phyloP scores from a whole-genome alignment of 2,113 vertebrate species.

The Python bivittatus region DNA sequence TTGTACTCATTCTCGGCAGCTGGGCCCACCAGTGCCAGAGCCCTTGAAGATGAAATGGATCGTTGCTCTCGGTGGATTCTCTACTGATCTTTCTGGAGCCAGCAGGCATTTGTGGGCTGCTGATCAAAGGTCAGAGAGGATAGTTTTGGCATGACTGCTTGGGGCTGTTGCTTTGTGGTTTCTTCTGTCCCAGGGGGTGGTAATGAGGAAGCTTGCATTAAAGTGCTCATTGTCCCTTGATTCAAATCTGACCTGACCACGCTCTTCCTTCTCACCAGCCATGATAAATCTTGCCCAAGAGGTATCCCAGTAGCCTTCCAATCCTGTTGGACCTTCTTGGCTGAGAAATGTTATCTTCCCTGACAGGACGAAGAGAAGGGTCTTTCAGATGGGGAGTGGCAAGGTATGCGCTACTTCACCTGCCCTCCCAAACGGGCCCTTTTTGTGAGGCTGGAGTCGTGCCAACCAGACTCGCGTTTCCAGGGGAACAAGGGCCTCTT shows the following conservation, averaged over 20 bases:
- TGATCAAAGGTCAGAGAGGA: not conserved
- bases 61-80: not conserved
- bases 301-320: not conserved
- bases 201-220: not conserved
- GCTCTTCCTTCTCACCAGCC: too few species aligned
- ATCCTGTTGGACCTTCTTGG: not conserved
- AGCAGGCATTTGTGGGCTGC: not conserved
- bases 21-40: not conserved
- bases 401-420: slow-evolving; percentile 64
- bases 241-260: not conserved
- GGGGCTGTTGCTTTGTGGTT: not conserved
- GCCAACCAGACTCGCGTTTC: slow-evolving; percentile 78
- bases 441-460: slow-evolving; percentile 78
- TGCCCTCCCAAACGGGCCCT: slow-evolving; percentile 75
- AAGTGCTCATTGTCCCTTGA: not conserved
- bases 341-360: not conserved
- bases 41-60: not conserved
- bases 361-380: slow-evolving; percentile 78
- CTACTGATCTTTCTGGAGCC: not conserved
- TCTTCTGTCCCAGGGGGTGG: not conserved
- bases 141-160: not conserved
- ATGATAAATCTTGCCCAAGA: not conserved
- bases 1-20: not conserved
- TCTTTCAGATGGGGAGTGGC: slow-evolving; percentile 74
- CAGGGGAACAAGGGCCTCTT: not conserved